Percentiles rank a stretch among this genome's conserved stretches.
These are phyloP conservation scores for Catotricha subobsoleta DNA, from an alignment of 2,888 invertebrate genomes.

Conservation along the genomic window DNA sequence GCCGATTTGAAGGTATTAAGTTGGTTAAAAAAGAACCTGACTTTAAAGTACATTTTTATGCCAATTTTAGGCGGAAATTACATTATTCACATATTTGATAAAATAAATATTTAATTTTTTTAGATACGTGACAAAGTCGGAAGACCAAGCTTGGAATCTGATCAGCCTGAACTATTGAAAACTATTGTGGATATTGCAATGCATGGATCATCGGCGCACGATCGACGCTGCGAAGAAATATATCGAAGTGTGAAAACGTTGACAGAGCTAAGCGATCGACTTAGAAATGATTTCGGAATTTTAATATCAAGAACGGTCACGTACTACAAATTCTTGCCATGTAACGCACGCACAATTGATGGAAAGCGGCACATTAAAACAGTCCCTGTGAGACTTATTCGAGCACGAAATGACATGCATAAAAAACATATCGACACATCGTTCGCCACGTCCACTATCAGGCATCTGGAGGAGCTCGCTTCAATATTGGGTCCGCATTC, in stretches of 20 bases:
- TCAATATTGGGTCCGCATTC: background rate
- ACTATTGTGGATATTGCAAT: slow-evolving; percentile 18
- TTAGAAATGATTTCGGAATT: background rate
- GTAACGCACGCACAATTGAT: background rate
- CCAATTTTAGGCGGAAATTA: too few species aligned
- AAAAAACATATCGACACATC: background rate
- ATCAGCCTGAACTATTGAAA: slow-evolving; percentile 18
- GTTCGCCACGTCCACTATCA: background rate
- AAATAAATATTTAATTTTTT: too few species aligned
- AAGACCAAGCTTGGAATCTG: slow-evolving; percentile 16
- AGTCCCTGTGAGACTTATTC: background rate
- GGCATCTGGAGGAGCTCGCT: background rate
- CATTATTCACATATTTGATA: too few species aligned
- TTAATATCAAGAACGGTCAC: background rate
- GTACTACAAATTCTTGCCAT: background rate
- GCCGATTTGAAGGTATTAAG: too few species aligned
- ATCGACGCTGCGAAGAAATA: slow-evolving; percentile 15
- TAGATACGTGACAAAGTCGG: slow-evolving; percentile 13
- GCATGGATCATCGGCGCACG: slow-evolving; percentile 17
- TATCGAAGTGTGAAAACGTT: slow-evolving; percentile 2
- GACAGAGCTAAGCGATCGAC: background rate
- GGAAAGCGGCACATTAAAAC: background rate
- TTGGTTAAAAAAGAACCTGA: too few species aligned
- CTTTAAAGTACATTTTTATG: too few species aligned
- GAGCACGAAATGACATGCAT: background rate